Evolutionary conservation across 2,888 invertebrate species (phyloP).

Genomic region (Cantharis rufa): DNA sequence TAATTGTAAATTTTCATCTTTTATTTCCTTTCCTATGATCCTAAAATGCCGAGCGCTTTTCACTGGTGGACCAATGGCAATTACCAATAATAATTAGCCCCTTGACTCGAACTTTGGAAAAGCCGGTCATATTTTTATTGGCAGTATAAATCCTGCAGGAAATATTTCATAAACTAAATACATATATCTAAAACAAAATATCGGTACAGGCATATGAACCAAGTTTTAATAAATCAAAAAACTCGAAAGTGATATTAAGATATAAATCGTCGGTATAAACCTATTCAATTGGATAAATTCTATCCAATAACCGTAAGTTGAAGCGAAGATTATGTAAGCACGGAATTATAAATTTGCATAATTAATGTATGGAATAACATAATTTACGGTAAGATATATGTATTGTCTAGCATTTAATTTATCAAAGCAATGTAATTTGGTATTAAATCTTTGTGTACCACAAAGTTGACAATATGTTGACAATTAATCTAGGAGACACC

Average conservation of each 20-base stretch:
- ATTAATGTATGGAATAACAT: background rate
- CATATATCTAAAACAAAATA: background rate
- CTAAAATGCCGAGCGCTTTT: too few relatives aligned
- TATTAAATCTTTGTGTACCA: conserved; percentile 2
- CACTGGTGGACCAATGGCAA: too few relatives aligned
- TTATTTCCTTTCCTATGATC: background rate
- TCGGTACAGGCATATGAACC: background rate
- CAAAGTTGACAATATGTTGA: conserved; percentile 11
- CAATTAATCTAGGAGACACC: conserved; percentile 17
- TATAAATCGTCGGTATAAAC: background rate
- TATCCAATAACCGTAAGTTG: background rate
- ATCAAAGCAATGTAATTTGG: background rate
- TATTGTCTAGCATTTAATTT: background rate
- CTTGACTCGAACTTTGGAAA: background rate
- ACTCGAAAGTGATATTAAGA: background rate
- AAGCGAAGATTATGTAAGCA: background rate
- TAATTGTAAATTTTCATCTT: conserved; percentile 10
- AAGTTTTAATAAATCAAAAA: background rate
- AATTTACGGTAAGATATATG: conserved; percentile 3
- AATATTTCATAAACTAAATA: too few relatives aligned
- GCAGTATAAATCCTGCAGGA: background rate
- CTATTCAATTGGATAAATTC: background rate
- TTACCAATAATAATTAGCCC: too few relatives aligned
- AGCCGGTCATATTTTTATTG: background rate
- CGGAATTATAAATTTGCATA: background rate